Conservation (phyloP, 2,113 vertebrate species). For the Gavia stellata region DNA sequence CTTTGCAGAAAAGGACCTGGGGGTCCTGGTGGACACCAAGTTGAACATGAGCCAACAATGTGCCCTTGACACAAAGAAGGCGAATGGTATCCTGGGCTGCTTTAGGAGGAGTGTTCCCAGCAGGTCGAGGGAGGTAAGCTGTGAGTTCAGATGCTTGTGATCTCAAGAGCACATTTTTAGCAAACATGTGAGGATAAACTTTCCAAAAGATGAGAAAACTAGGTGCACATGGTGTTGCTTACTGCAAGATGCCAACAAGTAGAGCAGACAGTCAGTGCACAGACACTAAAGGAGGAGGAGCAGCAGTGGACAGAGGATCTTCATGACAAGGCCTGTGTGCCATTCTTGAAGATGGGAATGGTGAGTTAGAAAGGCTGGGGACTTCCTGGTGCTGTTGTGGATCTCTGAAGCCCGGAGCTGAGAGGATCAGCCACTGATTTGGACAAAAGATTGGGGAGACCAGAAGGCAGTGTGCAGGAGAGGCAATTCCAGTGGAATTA, state of each 20-base stretch:
- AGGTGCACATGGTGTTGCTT: neutral
- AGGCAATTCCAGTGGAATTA: neutral
- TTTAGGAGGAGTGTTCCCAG: neutral
- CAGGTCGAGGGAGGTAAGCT: neutral
- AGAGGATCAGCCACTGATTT: neutral
- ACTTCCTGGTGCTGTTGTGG: neutral
- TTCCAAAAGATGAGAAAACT: neutral
- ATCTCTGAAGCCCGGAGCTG: neutral
- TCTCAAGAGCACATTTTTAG: neutral
- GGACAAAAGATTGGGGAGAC: neutral
- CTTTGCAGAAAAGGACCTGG: neutral
- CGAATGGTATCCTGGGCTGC: neutral
- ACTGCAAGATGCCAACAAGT: neutral
- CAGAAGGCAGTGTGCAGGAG: neutral
- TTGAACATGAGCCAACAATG: neutral
- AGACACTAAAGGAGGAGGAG: neutral
- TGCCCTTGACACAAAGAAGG: neutral
- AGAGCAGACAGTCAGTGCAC: neutral
- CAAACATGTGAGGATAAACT: neutral
- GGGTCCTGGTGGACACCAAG: neutral
- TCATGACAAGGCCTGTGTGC: neutral
- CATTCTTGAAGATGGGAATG: neutral
- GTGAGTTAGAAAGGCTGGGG: neutral
- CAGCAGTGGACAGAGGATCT: neutral
- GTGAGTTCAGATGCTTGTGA: neutral